Conservation (phyloP, 2,797 vertebrate species). For the Enteromius argenteus region DNA sequence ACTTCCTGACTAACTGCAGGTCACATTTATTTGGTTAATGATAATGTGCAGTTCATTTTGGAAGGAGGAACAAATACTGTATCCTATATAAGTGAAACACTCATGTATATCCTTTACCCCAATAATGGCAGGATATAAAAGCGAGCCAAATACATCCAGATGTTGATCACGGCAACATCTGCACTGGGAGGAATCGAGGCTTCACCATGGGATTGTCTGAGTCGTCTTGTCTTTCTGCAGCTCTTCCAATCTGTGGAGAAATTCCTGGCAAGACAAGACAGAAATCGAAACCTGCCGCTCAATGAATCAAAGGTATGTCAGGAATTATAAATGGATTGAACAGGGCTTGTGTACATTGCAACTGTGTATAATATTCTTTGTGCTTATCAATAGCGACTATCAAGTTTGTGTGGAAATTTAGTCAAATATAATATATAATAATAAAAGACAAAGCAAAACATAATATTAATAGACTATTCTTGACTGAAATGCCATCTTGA, state of each 20-base stretch:
- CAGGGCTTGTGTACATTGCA: constrained; percentile 9
- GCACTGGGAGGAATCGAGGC: constrained; percentile 44
- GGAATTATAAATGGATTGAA: constrained; percentile 55
- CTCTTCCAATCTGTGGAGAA: constrained; percentile 47
- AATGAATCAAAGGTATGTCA: constrained; percentile 61
- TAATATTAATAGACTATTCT: neutral
- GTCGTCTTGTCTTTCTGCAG: constrained; percentile 50
- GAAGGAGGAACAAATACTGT: constrained; percentile 5
- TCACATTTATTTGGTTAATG: neutral
- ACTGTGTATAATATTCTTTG: constrained; percentile 25
- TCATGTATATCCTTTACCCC: neutral
- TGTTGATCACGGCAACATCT: constrained; percentile 51
- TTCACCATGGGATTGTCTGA: constrained; percentile 1
- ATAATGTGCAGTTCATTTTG: constrained; percentile 6
- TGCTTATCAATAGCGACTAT: neutral
- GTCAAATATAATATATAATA: neutral
- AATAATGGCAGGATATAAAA: constrained; percentile 40
- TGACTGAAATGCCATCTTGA: neutral
- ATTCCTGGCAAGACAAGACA: constrained; percentile 68
- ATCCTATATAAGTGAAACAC: constrained; percentile 10
- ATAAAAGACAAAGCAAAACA: too few relatives aligned
- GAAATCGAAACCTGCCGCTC: constrained; percentile 50
- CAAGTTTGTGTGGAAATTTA: neutral
- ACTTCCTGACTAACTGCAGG: constrained; percentile 25
- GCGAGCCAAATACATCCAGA: constrained; percentile 63